phyloP scores from a whole-genome alignment of 2,113 vertebrate genomes.

The Corythaeola cristata region DNA sequence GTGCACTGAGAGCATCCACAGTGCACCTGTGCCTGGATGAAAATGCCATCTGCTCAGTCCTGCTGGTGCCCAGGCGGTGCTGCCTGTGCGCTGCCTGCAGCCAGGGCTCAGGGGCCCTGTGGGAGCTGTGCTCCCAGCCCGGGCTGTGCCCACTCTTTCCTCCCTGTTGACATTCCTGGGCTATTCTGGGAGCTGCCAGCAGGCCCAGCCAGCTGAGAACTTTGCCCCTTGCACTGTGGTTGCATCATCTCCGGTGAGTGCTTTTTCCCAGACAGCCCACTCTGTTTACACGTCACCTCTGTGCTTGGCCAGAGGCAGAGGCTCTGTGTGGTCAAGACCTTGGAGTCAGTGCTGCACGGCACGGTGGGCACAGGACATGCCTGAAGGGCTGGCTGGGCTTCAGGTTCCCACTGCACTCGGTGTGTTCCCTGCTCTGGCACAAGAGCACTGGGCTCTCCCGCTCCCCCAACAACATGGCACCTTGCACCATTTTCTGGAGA shows the following conservation, averaged over 20 bases:
- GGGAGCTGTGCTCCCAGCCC: neutral
- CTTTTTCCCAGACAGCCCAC: slow-evolving; percentile 71
- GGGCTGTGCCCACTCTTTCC: neutral
- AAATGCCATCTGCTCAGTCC: neutral
- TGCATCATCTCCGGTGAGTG: slow-evolving; percentile 51
- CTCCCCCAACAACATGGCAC: accelerated
- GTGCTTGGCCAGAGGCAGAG: slow-evolving; percentile 7
- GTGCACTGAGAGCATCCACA: accelerated
- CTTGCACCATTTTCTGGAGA: accelerated
- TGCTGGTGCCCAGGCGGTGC: neutral
- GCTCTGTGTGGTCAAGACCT: slow-evolving; percentile 41
- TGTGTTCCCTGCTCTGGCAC: neutral
- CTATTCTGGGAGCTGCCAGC: slow-evolving; percentile 72
- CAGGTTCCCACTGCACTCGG: neutral
- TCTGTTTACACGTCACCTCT: slow-evolving; percentile 66
- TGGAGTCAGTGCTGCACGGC: neutral
- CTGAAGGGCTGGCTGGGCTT: neutral
- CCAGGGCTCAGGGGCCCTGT: neutral
- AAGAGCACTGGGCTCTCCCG: neutral
- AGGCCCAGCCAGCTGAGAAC: slow-evolving; percentile 23
- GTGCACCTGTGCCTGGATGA: neutral
- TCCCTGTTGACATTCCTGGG: slow-evolving; percentile 63
- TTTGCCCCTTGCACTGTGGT: neutral
- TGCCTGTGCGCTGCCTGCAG: neutral
- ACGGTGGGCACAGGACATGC: neutral